These are phyloP conservation scores for Atopsyche davidsoni DNA, from an alignment of 1,140 invertebrate species.

Conservation along the genomic window DNA sequence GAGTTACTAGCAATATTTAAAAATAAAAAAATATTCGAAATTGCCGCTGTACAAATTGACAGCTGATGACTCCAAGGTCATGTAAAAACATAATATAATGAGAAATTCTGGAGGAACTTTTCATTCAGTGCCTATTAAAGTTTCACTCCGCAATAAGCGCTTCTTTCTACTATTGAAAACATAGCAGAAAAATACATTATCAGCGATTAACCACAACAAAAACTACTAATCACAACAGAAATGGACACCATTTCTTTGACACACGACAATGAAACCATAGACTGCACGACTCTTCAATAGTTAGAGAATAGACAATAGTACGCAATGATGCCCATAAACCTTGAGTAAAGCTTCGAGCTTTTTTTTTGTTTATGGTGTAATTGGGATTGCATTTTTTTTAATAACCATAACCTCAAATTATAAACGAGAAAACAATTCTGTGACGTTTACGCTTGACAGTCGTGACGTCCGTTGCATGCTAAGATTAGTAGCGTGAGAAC, in stretches of 20 bases:
- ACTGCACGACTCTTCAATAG: neutral
- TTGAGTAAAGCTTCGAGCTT: too few species aligned
- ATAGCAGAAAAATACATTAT: neutral
- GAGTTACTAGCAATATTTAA: too few species aligned
- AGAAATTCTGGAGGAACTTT: constrained; percentile 7
- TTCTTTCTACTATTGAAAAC: neutral
- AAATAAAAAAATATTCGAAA: constrained; percentile 15
- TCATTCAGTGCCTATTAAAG: constrained; percentile 1
- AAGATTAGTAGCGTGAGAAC: too few species aligned
- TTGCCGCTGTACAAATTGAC: constrained; percentile 24
- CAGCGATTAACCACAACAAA: neutral
- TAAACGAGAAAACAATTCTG: too few species aligned
- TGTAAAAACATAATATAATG: constrained; percentile 13
- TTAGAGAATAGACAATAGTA: too few species aligned
- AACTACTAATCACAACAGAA: neutral
- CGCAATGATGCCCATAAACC: too few species aligned
- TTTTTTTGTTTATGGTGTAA: too few species aligned
- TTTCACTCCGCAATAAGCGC: too few species aligned
- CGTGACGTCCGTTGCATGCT: too few species aligned
- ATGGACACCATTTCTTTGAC: constrained; percentile 14
- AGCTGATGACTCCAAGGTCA: constrained; percentile 25
- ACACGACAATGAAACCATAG: constrained; percentile 13
- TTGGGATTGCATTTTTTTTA: too few species aligned
- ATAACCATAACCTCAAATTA: too few species aligned
- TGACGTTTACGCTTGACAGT: too few species aligned